These are phyloP conservation scores for Malacoctenus gilli DNA, from an alignment of 2,797 vertebrate species.

Conservation along the genomic window DNA sequence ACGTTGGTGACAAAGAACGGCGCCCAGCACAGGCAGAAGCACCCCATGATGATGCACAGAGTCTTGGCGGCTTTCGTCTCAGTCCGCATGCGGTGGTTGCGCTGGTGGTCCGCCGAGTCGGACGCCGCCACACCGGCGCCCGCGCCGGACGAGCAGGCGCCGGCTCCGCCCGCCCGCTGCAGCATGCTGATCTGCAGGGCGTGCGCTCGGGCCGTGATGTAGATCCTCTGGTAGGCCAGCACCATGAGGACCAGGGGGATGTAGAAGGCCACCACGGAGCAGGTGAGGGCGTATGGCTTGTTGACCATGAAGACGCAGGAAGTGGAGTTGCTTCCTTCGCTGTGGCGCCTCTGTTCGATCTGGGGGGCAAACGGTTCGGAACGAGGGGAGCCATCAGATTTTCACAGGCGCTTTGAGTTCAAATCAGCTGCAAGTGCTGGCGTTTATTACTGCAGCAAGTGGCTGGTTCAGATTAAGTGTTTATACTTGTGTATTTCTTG, in stretches of 20 bases:
- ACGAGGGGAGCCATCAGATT: not conserved
- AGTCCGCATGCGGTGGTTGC: slow-evolving; percentile 93
- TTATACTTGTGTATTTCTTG: no score
- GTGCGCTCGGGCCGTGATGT: slow-evolving; percentile 92
- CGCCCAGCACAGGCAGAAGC: slow-evolving; percentile 99
- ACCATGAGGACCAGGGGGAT: slow-evolving; percentile 96
- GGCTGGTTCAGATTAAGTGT: no score
- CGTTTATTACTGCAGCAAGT: no score
- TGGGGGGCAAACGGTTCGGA: slow-evolving; percentile 67
- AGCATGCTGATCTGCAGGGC: slow-evolving; percentile 92
- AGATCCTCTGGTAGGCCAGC: slow-evolving; percentile 98
- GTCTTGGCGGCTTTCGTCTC: slow-evolving; percentile 99
- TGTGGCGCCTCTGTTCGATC: slow-evolving; percentile 89
- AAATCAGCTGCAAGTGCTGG: no score
- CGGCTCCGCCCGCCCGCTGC: slow-evolving; percentile 86
- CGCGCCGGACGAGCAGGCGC: slow-evolving; percentile 1
- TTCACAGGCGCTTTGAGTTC: no score
- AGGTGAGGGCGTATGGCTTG: slow-evolving; percentile 97
- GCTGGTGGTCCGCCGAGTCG: slow-evolving; percentile 88
- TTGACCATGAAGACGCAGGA: slow-evolving; percentile 99
- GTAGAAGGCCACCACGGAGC: slow-evolving; percentile 99
- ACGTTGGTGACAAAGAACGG: slow-evolving; percentile 98
- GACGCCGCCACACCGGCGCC: slow-evolving; percentile 70
- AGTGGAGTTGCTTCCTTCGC: slow-evolving; percentile 88
- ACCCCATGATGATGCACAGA: slow-evolving; percentile 98